A percentile compares a stretch with the other conserved stretches of the same genome.
phyloP scores from a whole-genome alignment of 1,140 invertebrate genomes.

The Coenobita brevimanus region DNA sequence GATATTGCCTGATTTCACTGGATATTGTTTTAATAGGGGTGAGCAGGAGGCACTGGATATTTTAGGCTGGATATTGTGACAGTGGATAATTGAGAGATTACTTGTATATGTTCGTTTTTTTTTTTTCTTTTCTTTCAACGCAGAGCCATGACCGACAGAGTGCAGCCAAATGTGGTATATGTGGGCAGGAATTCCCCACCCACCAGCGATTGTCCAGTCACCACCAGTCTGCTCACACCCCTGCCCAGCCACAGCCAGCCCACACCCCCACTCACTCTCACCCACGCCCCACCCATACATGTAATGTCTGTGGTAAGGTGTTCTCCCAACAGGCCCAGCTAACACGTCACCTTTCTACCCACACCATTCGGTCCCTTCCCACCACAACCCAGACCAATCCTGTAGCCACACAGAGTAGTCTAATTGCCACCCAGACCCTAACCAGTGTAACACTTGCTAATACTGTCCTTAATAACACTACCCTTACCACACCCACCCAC shows the following conservation, averaged over 20 bases:
- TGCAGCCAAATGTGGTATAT: conserved; percentile 40
- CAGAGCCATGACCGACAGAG: conserved; percentile 53
- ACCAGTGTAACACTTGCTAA: neutral
- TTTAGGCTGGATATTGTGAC: no score
- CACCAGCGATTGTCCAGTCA: conserved; percentile 49
- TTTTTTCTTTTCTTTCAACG: neutral
- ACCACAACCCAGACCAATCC: neutral
- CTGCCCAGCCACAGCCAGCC: neutral
- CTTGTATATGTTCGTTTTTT: neutral
- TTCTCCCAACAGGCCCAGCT: conserved; percentile 36
- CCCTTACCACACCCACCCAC: no score
- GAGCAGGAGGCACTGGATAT: no score
- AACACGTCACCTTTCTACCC: conserved; percentile 42
- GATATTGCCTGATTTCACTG: no score
- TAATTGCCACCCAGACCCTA: neutral
- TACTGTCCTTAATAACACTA: no score
- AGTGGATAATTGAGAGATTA: no score
- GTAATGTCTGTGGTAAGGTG: conserved; percentile 44
- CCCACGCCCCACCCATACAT: neutral
- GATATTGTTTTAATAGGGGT: no score
- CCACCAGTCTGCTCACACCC: neutral
- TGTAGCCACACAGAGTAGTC: neutral
- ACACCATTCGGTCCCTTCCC: neutral
- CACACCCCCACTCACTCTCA: neutral
- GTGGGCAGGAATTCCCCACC: conserved; percentile 46